Evolutionary conservation across 64 coral and sea anemone species (phyloP).

Genomic region (Actinia tenebrosa): DNA sequence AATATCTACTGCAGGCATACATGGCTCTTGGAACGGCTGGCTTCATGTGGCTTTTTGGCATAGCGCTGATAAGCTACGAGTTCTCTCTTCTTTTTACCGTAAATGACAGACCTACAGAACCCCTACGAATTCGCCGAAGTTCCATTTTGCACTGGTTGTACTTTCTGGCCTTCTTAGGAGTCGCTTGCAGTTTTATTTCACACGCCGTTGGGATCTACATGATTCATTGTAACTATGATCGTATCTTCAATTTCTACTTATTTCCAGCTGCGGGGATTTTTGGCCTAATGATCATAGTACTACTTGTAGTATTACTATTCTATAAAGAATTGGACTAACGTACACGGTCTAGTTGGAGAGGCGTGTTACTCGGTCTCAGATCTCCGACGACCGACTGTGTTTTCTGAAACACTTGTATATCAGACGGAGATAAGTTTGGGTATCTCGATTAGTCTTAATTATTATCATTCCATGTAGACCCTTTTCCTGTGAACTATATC

Average conservation of each 20-base stretch:
- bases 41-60: slow-evolving; percentile 1
- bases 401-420: too few relatives aligned
- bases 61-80: not conserved
- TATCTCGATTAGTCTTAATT: too few relatives aligned
- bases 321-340: not conserved
- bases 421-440: too few relatives aligned
- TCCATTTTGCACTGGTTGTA: not conserved
- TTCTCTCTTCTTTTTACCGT: not conserved
- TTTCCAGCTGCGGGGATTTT: not conserved
- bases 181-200: not conserved
- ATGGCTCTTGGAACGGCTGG: not conserved
- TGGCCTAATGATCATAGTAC: not conserved
- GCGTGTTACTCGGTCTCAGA: too few relatives aligned
- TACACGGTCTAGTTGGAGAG: too few relatives aligned
- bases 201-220: not conserved
- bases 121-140: not conserved
- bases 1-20: not conserved
- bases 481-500: too few relatives aligned
- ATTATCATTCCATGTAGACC: too few relatives aligned
- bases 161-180: not conserved
- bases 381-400: too few relatives aligned
- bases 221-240: not conserved
- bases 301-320: not conserved
- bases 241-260: not conserved
- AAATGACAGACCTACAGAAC: not conserved